phyloP scores from a whole-genome alignment of 1,140 invertebrate genomes.

The Zaprionus ornatus region DNA sequence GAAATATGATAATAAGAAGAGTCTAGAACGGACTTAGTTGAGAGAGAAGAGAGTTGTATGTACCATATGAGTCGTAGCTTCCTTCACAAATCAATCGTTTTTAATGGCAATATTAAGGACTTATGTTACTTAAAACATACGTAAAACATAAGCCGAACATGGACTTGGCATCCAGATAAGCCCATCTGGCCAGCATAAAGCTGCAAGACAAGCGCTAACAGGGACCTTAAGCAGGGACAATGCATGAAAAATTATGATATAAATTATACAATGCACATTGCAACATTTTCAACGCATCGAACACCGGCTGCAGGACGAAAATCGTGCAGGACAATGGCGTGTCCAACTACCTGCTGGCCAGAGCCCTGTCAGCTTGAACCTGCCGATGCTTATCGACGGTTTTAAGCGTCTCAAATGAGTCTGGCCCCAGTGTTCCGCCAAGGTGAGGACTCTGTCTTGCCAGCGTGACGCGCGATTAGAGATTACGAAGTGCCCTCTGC shows the following conservation, averaged over 20 bases:
- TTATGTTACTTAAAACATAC: slow-evolving; percentile 13
- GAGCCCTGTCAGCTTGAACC: slow-evolving; percentile 45
- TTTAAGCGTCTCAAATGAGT: slow-evolving; percentile 74
- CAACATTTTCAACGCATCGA: slow-evolving; percentile 62
- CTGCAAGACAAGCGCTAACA: slow-evolving; percentile 56
- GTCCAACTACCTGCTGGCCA: slow-evolving; percentile 58
- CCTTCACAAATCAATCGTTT: slow-evolving; percentile 16
- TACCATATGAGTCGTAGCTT: background rate
- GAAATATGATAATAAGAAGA: background rate
- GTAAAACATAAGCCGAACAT: slow-evolving; percentile 19
- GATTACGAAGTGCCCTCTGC: slow-evolving; percentile 51
- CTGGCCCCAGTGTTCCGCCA: slow-evolving; percentile 38
- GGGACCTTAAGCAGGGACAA: slow-evolving; percentile 33
- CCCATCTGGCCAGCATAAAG: slow-evolving; percentile 52
- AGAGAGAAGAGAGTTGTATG: no score
- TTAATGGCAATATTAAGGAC: slow-evolving; percentile 17
- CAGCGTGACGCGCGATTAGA: slow-evolving; percentile 79
- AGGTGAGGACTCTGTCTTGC: slow-evolving; percentile 53
- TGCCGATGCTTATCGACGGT: slow-evolving; percentile 71
- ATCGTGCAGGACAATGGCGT: slow-evolving; percentile 70
- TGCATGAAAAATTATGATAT: slow-evolving; percentile 72
- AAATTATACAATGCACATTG: slow-evolving; percentile 80
- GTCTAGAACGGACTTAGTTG: background rate
- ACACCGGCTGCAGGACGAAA: slow-evolving; percentile 53
- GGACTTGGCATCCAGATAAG: slow-evolving; percentile 71